These are phyloP conservation scores for Ophiodon elongatus DNA, from an alignment of 2,113 vertebrate genomes.

Conservation along the genomic window DNA sequence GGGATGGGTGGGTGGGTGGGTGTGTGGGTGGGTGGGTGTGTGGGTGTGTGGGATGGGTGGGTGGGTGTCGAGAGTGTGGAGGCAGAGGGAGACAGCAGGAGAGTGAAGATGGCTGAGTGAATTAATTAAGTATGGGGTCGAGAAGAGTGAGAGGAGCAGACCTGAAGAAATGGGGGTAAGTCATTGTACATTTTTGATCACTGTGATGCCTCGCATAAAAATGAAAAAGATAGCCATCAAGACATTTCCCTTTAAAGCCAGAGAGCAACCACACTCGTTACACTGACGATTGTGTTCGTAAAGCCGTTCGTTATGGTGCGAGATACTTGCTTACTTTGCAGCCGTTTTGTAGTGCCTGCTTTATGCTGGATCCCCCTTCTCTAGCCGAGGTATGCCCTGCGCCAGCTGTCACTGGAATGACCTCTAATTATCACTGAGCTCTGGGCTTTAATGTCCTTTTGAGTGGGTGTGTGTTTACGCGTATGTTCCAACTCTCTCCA, in stretches of 20 bases:
- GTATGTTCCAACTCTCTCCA: slow-evolving; percentile 65
- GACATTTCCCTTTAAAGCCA: slow-evolving; percentile 30
- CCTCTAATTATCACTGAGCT: slow-evolving; percentile 73
- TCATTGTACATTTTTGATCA: not conserved
- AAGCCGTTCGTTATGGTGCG: slow-evolving; percentile 24
- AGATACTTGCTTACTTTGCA: slow-evolving; percentile 33
- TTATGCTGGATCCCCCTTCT: slow-evolving; percentile 30
- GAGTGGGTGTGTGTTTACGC: slow-evolving; percentile 71
- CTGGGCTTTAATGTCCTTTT: slow-evolving; percentile 64
- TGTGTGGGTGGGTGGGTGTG: no score
- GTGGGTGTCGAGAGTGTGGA: no score
- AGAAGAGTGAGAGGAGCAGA: no score
- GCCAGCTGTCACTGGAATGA: slow-evolving; percentile 73
- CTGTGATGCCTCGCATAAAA: not conserved
- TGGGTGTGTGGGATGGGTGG: no score
- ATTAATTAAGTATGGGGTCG: no score
- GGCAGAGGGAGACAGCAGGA: no score
- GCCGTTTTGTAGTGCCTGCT: slow-evolving; percentile 31
- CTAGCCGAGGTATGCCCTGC: slow-evolving; percentile 38
- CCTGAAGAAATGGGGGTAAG: no score
- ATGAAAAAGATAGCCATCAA: slow-evolving; percentile 17
- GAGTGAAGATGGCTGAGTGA: no score
- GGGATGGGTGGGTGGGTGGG: no score
- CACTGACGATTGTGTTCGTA: slow-evolving; percentile 50
- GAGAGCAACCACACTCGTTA: slow-evolving; percentile 33